Evolutionary conservation across 2,113 vertebrate genomes (phyloP).

Genomic region (Scartelaos histophorus): DNA sequence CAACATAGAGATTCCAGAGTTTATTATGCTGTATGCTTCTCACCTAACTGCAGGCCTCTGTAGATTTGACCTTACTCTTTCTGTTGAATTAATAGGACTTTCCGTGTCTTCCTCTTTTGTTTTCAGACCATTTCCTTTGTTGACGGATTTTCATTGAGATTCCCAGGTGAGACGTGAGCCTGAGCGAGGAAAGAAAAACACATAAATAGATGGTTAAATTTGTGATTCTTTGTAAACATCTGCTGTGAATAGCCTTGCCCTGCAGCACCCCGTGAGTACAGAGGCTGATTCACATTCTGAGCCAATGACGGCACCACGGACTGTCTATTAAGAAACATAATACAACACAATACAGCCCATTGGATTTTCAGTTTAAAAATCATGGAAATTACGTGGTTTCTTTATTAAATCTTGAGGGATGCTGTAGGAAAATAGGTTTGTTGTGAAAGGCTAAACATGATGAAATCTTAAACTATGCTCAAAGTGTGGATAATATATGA

Average conservation of each 20-base stretch:
- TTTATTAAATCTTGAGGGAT: not conserved
- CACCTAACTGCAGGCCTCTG: conserved; percentile 6
- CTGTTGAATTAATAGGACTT: conserved; percentile 26
- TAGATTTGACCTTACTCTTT: conserved; percentile 20
- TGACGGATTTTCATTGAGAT: conserved; percentile 21
- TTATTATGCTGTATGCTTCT: conserved; percentile 27
- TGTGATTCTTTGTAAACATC: conserved; percentile 37
- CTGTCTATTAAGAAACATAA: conserved; percentile 31
- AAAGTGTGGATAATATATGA: no score
- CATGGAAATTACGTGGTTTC: conserved; percentile 14
- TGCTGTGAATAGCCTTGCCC: conserved; percentile 36
- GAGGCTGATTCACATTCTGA: conserved; percentile 12
- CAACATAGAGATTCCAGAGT: conserved; percentile 26
- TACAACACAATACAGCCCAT: conserved; percentile 15
- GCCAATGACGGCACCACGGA: conserved; percentile 11
- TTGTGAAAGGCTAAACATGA: conserved; percentile 20
- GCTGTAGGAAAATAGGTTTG: conserved; percentile 26
- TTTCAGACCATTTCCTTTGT: conserved; percentile 35
- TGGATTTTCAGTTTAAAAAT: conserved; percentile 10
- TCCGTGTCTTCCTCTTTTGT: conserved; percentile 23
- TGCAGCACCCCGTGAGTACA: conserved; percentile 9
- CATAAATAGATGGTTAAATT: conserved; percentile 39
- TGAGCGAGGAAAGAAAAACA: conserved; percentile 26
- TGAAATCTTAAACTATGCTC: not conserved
- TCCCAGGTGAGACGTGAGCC: conserved; percentile 35